A percentile compares a stretch with the other conserved stretches of the same genome.
phyloP scores from a whole-genome alignment of 2,113 vertebrate genomes.

The Mormyrus iriodes region DNA sequence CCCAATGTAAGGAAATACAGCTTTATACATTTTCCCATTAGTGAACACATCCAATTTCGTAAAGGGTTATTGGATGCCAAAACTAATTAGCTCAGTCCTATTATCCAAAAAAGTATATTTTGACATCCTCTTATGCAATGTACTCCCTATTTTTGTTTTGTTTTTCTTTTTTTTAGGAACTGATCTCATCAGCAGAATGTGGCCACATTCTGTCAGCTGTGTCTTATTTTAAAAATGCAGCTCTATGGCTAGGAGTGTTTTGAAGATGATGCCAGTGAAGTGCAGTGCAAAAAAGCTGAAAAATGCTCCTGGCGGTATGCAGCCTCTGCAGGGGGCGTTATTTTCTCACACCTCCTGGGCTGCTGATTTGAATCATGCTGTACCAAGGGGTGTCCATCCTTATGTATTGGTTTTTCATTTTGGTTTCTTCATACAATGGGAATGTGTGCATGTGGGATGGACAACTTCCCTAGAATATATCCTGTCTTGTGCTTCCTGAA shows the following conservation, averaged over 20 bases:
- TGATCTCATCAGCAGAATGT: not conserved
- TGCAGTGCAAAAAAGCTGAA: not conserved
- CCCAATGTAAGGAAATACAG: not conserved
- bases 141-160: not conserved
- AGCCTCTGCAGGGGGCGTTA: not conserved
- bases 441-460: not conserved
- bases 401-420: not conserved
- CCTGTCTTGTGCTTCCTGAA: not conserved
- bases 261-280: not conserved
- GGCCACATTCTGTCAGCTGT: not conserved
- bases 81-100: not conserved
- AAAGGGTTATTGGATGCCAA: not conserved
- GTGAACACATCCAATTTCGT: not conserved
- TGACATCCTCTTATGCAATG: not conserved
- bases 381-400: not conserved
- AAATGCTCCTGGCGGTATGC: not conserved
- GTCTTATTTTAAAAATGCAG: not conserved
- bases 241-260: not conserved
- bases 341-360: not conserved
- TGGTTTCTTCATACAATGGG: not conserved
- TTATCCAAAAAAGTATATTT: not conserved
- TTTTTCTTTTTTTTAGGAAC: not conserved
- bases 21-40: not conserved
- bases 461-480: not conserved
- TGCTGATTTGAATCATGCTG: not conserved